These are phyloP conservation scores for Apoderus coryli DNA, from an alignment of 2,888 invertebrate genomes.

Conservation along the genomic window DNA sequence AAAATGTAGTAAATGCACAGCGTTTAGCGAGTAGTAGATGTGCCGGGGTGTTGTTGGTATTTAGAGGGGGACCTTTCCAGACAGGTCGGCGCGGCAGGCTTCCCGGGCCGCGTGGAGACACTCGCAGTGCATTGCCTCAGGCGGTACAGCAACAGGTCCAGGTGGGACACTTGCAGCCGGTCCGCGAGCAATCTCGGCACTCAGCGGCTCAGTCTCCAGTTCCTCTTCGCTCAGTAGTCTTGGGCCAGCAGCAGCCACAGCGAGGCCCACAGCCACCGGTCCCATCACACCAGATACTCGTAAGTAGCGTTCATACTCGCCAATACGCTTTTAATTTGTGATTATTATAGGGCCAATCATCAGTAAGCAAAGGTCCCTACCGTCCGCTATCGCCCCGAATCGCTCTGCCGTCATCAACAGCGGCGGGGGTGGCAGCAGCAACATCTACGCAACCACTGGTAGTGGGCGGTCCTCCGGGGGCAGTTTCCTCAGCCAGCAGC, in stretches of 20 bases:
- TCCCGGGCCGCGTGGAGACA: slow-evolving; percentile 77
- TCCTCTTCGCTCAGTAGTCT: slow-evolving; percentile 51
- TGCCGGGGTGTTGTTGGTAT: slow-evolving; percentile 33
- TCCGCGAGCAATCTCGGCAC: slow-evolving; percentile 59
- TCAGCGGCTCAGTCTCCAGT: slow-evolving; percentile 61
- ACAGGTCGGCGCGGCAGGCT: slow-evolving; percentile 78
- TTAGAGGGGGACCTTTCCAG: slow-evolving; percentile 48
- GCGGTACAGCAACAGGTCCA: no score
- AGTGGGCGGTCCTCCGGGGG: slow-evolving; percentile 14
- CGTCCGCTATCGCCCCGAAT: slow-evolving; percentile 55
- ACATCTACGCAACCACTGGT: no score
- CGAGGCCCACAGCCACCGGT: slow-evolving; percentile 45
- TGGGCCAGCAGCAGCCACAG: slow-evolving; percentile 34
- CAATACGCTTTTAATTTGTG: slow-evolving; percentile 3
- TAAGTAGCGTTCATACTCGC: no score
- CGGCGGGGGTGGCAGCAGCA: slow-evolving; percentile 18
- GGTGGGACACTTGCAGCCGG: slow-evolving; percentile 22
- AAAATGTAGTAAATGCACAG: no score
- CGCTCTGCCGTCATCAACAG: slow-evolving; percentile 41
- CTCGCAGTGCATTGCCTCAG: slow-evolving; percentile 70
- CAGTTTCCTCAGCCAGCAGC: slow-evolving; percentile 25
- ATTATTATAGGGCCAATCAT: slow-evolving; percentile 46
- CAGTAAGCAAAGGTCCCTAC: slow-evolving; percentile 57
- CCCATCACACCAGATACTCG: slow-evolving; percentile 59
- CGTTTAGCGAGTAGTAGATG: slow-evolving; percentile 21